phyloP scores from a whole-genome alignment of 1,140 invertebrate species.

The Microvelia longipes region DNA sequence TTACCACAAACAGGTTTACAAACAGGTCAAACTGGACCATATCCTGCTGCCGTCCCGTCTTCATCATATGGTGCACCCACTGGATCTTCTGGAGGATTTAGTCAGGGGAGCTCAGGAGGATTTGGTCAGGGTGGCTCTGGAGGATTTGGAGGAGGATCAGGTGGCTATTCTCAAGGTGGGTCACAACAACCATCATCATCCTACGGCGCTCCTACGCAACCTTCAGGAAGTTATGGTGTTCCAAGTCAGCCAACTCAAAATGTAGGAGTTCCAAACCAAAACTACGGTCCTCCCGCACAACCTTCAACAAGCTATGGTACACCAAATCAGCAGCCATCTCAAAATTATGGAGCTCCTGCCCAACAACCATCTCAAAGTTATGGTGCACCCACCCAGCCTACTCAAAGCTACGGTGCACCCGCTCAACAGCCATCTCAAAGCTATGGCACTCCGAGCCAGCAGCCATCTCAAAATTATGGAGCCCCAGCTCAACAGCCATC shows the following conservation, averaged over 20 bases:
- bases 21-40: background rate
- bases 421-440: constrained; percentile 2
- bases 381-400: constrained; percentile 13
- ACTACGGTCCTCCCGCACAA: background rate
- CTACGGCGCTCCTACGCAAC: background rate
- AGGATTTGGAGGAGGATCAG: too few species aligned
- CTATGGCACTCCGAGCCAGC: constrained; percentile 2
- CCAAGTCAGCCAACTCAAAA: constrained; percentile 1
- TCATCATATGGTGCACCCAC: constrained; percentile 7
- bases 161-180: background rate
- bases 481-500: background rate
- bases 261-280: constrained; percentile 11
- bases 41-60: background rate
- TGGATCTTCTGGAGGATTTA: background rate
- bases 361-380: constrained; percentile 7
- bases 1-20: background rate
- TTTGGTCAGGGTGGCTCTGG: background rate
- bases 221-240: constrained; percentile 1
- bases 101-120: background rate
- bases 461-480: constrained; percentile 8
- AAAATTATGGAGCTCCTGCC: constrained; percentile 8
- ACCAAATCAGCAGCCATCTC: constrained; percentile 7
- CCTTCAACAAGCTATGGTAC: constrained; percentile 13
- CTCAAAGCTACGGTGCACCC: constrained; percentile 9
- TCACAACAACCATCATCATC: background rate